Base-by-base conservation (phyloP, 1,140 invertebrate species). In the Drosophila obscura region DNA sequence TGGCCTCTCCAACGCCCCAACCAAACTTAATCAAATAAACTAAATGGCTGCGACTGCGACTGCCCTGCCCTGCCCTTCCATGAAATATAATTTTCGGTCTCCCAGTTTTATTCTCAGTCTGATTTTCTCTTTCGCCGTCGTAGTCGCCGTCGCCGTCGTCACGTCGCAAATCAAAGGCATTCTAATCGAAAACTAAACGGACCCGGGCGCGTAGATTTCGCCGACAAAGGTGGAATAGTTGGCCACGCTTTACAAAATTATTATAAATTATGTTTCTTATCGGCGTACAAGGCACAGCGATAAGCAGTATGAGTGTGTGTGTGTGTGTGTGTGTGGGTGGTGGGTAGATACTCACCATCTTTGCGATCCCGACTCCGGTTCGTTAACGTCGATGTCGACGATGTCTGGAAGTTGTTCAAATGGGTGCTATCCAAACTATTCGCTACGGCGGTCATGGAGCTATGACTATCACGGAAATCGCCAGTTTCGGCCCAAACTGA, bases 401-500 rank as follows among this genome's bases (percentile, higher is more conserved):
- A 81, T 45, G 85, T 84, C 74, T 91, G 90, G 60, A 91, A 91
- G 85, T 95, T 93, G 65, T 93, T 92, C 71, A 94, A 84, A 60
- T 94, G 94, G 52, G 94, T 94, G 90, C 95, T 94, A 85, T 96
- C 94, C 92, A 95, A 93, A 90, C 94, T 92, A 92, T 93, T 81
- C 78, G 87, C 95, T 92, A 91, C 94, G 19, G 94, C 94, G 91
- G 95, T 93, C 90, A 95, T 92, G 76, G 94, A 93, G 91, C 94
- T 94, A 91, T 96, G 96, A 68, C 95, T 95, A 90, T 96, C 96
- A 74, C 96, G 93, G 92, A 96, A 96, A 93, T 96, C 96, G 65
- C 95, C 95, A 39, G 95, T 95, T 92, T 96, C 96, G 59, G 96
- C 96, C 96, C 96, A 97, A 92, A 96, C 96, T 97, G 94, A 79